Percentiles rank a stretch among this genome's conserved stretches.
Conservation (phyloP, 2,113 vertebrate genomes). For the Gasterosteus aculeatus region DNA sequence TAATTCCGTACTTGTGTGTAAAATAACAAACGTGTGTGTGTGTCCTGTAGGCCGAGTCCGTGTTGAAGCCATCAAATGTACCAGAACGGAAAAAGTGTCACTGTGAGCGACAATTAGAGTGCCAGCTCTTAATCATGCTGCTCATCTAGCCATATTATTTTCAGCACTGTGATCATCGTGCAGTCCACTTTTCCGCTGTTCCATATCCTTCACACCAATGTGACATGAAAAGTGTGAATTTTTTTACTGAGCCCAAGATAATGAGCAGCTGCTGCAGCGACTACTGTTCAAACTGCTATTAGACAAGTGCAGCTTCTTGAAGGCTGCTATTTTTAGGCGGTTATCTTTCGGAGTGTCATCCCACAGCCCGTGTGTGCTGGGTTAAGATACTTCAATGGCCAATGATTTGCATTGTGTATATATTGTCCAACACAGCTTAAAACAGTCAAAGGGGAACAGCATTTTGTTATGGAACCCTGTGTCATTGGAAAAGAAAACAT, state of each 20-base stretch:
- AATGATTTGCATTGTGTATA: neutral
- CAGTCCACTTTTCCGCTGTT: conserved; percentile 40
- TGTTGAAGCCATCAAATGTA: neutral
- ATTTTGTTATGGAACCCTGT: neutral
- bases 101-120: conserved; percentile 20
- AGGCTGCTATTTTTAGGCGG: conserved; percentile 27
- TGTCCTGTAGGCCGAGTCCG: neutral
- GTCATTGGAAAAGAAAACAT: neutral
- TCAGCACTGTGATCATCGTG: conserved; percentile 40
- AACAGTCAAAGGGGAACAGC: neutral
- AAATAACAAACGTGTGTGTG: neutral
- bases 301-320: conserved; percentile 13
- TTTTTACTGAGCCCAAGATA: conserved; percentile 11
- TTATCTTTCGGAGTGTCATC: neutral
- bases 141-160: conserved; percentile 33
- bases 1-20: neutral
- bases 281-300: conserved; percentile 19
- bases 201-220: conserved; percentile 14
- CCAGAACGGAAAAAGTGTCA: neutral
- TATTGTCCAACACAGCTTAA: neutral
- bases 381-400: neutral
- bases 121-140: conserved; percentile 40
- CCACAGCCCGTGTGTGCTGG: neutral
- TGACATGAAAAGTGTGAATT: conserved; percentile 28
- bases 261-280: conserved; percentile 38